Conservation (phyloP, 2,888 invertebrate genomes). For the Lochmaea capreae region DNA sequence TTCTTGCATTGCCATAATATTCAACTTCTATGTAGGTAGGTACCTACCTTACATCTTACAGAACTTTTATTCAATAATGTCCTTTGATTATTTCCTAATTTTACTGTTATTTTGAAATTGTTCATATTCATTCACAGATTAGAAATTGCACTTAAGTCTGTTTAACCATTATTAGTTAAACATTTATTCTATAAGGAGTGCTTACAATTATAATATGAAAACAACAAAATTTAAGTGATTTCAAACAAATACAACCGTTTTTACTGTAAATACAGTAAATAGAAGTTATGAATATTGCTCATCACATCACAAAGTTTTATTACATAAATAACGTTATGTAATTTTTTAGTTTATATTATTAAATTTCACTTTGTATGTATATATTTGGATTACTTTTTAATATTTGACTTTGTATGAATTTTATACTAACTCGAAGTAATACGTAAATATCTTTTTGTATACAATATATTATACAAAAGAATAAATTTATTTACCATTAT, state of each 20-base stretch:
- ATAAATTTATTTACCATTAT: conserved; percentile 39
- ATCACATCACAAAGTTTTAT: conserved; percentile 30
- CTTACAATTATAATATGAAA: background rate
- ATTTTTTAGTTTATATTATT: conserved; percentile 30
- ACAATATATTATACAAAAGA: conserved; percentile 36
- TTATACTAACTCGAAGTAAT: conserved; percentile 44
- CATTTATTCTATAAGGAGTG: background rate
- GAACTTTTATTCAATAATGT: too few relatives aligned
- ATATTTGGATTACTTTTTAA: conserved; percentile 31
- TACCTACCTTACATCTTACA: too few relatives aligned
- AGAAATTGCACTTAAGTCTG: too few relatives aligned
- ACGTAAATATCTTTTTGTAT: conserved; percentile 40
- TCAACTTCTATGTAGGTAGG: background rate
- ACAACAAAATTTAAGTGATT: background rate
- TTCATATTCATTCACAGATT: too few relatives aligned
- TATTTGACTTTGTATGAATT: conserved; percentile 33
- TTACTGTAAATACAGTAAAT: background rate
- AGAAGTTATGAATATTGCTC: conserved; percentile 27
- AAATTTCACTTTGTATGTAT: conserved; percentile 32
- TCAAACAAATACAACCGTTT: background rate
- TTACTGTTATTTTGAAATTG: too few relatives aligned
- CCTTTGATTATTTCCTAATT: too few relatives aligned
- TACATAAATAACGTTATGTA: conserved; percentile 31
- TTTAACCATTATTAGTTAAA: background rate
- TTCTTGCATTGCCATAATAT: background rate